Conservation (phyloP, 2,888 invertebrate genomes). For the Ennomos erosarius region DNA sequence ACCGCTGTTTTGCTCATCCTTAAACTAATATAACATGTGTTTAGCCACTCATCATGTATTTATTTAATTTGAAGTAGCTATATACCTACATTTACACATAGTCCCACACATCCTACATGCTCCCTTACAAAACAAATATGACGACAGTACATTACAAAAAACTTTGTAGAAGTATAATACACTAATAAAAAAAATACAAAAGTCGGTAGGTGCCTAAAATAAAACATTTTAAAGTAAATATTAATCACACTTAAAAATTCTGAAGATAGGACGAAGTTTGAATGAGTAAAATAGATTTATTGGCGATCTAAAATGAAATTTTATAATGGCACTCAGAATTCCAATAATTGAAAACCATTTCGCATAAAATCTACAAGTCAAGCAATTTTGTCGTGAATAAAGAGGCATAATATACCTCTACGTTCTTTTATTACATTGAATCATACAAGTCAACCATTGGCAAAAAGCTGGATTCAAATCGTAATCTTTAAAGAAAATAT, state of each 20-base stretch:
- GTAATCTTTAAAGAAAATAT: slow-evolving; percentile 8
- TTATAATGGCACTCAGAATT: slow-evolving; percentile 2
- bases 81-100: slow-evolving; percentile 20
- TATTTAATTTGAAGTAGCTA: slow-evolving; percentile 11
- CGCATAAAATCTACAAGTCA: slow-evolving; percentile 14
- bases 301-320: slow-evolving; percentile 1
- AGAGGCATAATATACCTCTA: slow-evolving; percentile 14
- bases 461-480: slow-evolving; percentile 7
- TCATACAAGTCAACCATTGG: slow-evolving; percentile 17
- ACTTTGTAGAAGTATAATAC: too few species aligned
- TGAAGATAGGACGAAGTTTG: background rate
- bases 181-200: too few species aligned
- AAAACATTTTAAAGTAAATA: background rate
- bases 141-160: background rate
- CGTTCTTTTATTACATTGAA: slow-evolving; percentile 20
- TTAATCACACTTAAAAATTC: background rate
- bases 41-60: slow-evolving; percentile 6
- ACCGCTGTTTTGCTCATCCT: slow-evolving; percentile 28
- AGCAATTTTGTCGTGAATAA: slow-evolving; percentile 16
- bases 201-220: too few species aligned
- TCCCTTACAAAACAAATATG: slow-evolving; percentile 6
- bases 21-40: slow-evolving; percentile 15
- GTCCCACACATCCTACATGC: slow-evolving; percentile 18
- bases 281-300: slow-evolving; percentile 9
- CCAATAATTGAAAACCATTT: slow-evolving; percentile 10